Base-by-base conservation (phyloP, 2,888 invertebrate species). In the Oscheius onirici region DNA sequence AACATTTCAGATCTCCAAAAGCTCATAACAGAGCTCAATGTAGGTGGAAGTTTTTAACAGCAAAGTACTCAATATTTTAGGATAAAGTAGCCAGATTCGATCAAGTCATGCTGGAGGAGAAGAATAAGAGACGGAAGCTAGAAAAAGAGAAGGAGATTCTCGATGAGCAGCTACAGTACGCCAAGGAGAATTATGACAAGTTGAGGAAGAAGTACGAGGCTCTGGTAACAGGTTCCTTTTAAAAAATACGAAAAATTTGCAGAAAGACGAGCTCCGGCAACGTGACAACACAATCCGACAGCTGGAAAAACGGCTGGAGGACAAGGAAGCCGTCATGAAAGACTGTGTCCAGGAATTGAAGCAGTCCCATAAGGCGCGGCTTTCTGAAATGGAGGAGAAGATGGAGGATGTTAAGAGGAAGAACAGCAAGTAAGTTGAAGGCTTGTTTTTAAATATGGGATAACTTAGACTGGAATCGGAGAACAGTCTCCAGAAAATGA, bases 321-420 rank as follows among this genome's bases (percentile, higher is more conserved):
- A 86, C 52, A 83, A 85, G 65, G 82, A 80, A 15, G 78, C 78
- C 13, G 77, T 85, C 63, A 85, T 86, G 84, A 81, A 86, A 26
- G 78, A 79, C 52, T 84, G 83, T 63, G 75, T 86, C 26, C 74
- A 75, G 43, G 86, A 86, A n/a, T 61, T 86, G 60, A 85, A 85
- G 55, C 77, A 79, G 40, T 73, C 76, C 5, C 86, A 86, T 61
- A 83, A 84, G 65, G 74, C 80, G 20, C 34, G 78, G 20, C 20
- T 34, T 13, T 15, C 40, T 5, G 83, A 86, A 61, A 51, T 86
- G 72, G 83, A 86, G 52, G 74, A 77, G 28, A 77, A 79, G 44
- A 71, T 79, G 57, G 77, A 79, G 46, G 79, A 79, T n/a, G 63
- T 72, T 8, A 79, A 79, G 52, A 44, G 77, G 66, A 78, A 74